phyloP scores from a whole-genome alignment of 1,140 invertebrate genomes.

The Drosophila gunungcola region DNA sequence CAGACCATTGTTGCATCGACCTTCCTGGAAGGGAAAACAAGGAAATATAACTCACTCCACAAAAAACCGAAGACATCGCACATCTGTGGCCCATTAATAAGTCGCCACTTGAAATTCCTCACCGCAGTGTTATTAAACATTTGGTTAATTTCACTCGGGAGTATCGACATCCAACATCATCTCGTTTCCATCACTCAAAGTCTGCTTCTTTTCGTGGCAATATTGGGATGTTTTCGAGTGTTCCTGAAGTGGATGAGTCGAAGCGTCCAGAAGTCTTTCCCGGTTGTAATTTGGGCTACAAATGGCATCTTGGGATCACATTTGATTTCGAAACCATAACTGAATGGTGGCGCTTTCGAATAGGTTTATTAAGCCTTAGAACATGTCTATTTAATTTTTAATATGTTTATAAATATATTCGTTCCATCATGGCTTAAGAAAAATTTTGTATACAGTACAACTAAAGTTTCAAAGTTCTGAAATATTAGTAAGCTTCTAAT shows the following conservation, averaged over 20 bases:
- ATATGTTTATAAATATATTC: too few relatives aligned
- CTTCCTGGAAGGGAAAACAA: slow-evolving; percentile 48
- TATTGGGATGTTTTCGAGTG: slow-evolving; percentile 11
- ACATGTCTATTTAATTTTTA: too few relatives aligned
- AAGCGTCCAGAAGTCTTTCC: background rate
- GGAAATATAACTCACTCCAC: slow-evolving; percentile 8
- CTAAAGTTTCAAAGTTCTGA: too few relatives aligned
- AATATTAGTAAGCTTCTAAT: too few relatives aligned
- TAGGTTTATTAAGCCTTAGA: too few relatives aligned
- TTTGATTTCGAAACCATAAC: background rate
- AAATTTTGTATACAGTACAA: too few relatives aligned
- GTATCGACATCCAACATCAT: slow-evolving; percentile 2
- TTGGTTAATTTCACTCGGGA: slow-evolving; percentile 8
- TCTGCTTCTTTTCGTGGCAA: background rate
- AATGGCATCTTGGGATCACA: background rate
- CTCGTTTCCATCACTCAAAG: slow-evolving; percentile 11
- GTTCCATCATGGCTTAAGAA: too few relatives aligned
- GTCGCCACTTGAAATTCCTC: slow-evolving; percentile 40
- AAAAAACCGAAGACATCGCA: slow-evolving; percentile 1
- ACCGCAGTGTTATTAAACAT: slow-evolving; percentile 32
- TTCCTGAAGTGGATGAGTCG: slow-evolving; percentile 5
- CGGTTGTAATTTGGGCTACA: background rate
- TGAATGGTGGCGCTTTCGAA: too few relatives aligned
- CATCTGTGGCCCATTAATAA: slow-evolving; percentile 51
- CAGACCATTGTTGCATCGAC: slow-evolving; percentile 19